Conservation (phyloP, 2,797 vertebrate genomes). For the Hyperoplus immaculatus region DNA sequence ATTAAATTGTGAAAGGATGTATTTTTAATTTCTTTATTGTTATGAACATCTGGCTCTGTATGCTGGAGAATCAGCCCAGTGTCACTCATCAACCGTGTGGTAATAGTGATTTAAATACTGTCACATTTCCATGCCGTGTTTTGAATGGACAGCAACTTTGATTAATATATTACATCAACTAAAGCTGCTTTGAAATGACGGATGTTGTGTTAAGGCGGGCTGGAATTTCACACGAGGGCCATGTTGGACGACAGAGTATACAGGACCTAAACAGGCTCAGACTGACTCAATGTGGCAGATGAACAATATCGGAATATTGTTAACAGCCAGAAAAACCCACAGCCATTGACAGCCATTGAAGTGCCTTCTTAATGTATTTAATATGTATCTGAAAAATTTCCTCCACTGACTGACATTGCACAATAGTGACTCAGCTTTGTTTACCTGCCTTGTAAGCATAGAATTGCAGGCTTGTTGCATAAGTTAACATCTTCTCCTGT, state of each 20-base stretch:
- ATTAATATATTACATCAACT: slow-evolving; percentile 19
- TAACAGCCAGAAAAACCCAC: not conserved
- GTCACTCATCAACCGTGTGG: slow-evolving; percentile 3
- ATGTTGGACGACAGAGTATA: too few relatives aligned
- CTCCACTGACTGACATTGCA: not conserved
- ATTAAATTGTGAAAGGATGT: not conserved
- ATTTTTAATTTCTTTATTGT: too few relatives aligned
- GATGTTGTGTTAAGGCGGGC: not conserved
- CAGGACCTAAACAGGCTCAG: not conserved
- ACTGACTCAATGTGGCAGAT: too few relatives aligned
- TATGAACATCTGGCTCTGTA: not conserved
- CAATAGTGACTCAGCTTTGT: not conserved
- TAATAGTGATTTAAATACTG: slow-evolving; percentile 14
- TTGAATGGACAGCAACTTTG: slow-evolving; percentile 5
- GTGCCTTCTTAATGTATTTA: not conserved
- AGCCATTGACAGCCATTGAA: not conserved
- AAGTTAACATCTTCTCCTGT: too few relatives aligned
- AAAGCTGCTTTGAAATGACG: slow-evolving; percentile 8
- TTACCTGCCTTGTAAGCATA: too few relatives aligned
- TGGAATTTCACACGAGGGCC: slow-evolving; percentile 25
- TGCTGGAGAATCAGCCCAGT: not conserved
- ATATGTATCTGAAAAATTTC: not conserved
- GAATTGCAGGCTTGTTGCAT: too few relatives aligned
- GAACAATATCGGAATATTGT: not conserved
- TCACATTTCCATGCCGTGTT: slow-evolving; percentile 6